These are phyloP conservation scores for Pterostichus niger DNA, from an alignment of 2,888 invertebrate genomes.

Conservation along the genomic window DNA sequence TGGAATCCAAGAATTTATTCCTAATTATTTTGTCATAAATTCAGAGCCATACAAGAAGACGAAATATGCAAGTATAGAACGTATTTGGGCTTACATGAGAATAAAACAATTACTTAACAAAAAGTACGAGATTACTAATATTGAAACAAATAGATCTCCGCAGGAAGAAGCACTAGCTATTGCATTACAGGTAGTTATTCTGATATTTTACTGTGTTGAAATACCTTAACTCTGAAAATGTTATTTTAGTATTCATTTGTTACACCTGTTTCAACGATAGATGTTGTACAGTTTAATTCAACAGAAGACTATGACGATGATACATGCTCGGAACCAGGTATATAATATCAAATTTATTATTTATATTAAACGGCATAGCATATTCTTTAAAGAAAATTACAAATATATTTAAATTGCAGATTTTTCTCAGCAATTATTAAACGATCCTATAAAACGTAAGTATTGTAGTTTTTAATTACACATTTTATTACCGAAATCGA, in stretches of 20 bases:
- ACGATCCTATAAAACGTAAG: too few relatives aligned
- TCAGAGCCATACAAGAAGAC: neutral
- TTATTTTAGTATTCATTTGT: conserved; percentile 70
- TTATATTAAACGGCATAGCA: too few relatives aligned
- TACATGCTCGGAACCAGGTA: too few relatives aligned
- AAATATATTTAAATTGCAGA: too few relatives aligned
- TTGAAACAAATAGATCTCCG: conserved; percentile 70
- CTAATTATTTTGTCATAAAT: too few relatives aligned
- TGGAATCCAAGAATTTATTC: conserved; percentile 71
- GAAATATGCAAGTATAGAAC: conserved; percentile 74
- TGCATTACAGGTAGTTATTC: conserved; percentile 76
- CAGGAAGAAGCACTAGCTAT: conserved; percentile 80
- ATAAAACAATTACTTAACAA: conserved; percentile 81
- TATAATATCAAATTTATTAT: too few relatives aligned
- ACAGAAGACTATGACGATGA: too few relatives aligned
- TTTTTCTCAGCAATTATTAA: too few relatives aligned
- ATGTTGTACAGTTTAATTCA: conserved; percentile 65
- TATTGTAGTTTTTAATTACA: too few relatives aligned
- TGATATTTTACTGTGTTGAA: conserved; percentile 68
- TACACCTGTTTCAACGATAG: conserved; percentile 64
- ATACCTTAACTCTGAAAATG: neutral
- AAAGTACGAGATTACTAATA: conserved; percentile 73
- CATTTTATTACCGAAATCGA: too few relatives aligned
- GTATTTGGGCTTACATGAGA: conserved; percentile 82
- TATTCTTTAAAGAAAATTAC: too few relatives aligned